Evolutionary conservation across 1,140 invertebrate species (phyloP), one percentile per base, ranked within the genome.

Genomic region (Zophobas morio): DNA sequence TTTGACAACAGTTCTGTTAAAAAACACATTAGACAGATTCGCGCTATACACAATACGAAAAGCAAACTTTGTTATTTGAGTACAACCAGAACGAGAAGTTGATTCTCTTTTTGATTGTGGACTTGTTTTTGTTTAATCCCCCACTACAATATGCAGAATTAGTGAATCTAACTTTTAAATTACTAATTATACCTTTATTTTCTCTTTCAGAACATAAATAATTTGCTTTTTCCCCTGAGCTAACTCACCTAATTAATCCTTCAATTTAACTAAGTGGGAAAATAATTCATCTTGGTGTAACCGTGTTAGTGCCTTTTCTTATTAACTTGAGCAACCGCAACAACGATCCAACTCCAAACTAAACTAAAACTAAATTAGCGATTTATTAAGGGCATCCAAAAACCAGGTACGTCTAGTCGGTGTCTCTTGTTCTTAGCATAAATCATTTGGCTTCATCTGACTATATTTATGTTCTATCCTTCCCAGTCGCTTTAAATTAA

Each of bases 361-460:
- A 60, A 60, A 37, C 56, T 60, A 60, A 60, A 60, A 60, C 36
- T 60, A 35, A 60, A 60, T 60, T 60, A 60, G 36, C 56, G 56
- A 60, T 36, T 56, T 56, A 56, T 6, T 36, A 37, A 60, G 35
- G 36, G 51, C 35, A 54, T 54, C 56, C 34, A 60, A 37, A 46
- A 46, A 46, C 42, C 3, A 46, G 42, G 20, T 20, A 20, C 20
- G 20, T 20, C 20, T 20, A 20, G 20, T 20, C 20, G 20, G 20
- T 20, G 20, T 20, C 20, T 20, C 20, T 20, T 20, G 20, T 20
- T 20, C 20, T 20, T 20, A 20, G 20, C 20, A 20, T 20, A 20
- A 20, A 20, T 20, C 20, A 20, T 20, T 20, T 20, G 20, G 20
- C 20, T 20, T 20, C 20, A 20, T 20, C 20, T 20, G 20, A 20